A percentile compares a stretch with the other conserved stretches of the same genome.
These are phyloP conservation scores for Gambusia affinis DNA, from an alignment of 2,113 vertebrate genomes.

Conservation along the genomic window DNA sequence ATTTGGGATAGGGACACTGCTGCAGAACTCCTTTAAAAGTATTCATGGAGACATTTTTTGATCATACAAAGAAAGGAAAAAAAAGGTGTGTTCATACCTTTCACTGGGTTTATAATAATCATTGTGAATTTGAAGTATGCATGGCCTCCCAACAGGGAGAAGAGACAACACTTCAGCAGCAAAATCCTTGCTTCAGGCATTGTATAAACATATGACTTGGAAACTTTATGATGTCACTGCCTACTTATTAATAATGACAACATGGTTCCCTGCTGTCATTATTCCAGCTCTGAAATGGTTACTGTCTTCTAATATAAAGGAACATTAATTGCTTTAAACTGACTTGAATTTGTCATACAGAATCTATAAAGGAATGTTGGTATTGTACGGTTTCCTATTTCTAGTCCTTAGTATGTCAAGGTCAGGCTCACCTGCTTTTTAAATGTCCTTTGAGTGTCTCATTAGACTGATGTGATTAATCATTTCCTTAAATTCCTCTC, in stretches of 20 bases:
- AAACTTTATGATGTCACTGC: conserved; percentile 5
- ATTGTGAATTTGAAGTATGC: not conserved
- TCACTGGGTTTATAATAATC: not conserved
- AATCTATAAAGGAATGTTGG: too few species aligned
- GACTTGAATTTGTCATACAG: too few species aligned
- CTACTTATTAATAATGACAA: not conserved
- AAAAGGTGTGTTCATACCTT: not conserved
- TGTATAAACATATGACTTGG: conserved; percentile 17
- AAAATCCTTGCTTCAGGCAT: conserved; percentile 8
- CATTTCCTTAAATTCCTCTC: conserved; percentile 24
- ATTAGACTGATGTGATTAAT: conserved; percentile 16
- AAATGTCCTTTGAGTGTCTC: conserved; percentile 23
- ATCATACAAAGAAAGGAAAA: not conserved
- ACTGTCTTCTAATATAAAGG: not conserved
- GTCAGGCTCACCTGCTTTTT: conserved; percentile 40
- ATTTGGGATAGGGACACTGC: too few species aligned
- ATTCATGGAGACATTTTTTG: not conserved
- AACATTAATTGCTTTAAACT: not conserved
- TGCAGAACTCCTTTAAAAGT: not conserved
- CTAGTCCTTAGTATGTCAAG: conserved; percentile 29
- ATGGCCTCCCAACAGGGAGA: not conserved
- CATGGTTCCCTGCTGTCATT: not conserved
- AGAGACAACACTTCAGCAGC: not conserved
- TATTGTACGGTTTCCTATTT: conserved; percentile 24
- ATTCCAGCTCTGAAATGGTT: conserved; percentile 1